Conservation (phyloP, 2,113 vertebrate genomes). For the Atherinomorus stipes region DNA sequence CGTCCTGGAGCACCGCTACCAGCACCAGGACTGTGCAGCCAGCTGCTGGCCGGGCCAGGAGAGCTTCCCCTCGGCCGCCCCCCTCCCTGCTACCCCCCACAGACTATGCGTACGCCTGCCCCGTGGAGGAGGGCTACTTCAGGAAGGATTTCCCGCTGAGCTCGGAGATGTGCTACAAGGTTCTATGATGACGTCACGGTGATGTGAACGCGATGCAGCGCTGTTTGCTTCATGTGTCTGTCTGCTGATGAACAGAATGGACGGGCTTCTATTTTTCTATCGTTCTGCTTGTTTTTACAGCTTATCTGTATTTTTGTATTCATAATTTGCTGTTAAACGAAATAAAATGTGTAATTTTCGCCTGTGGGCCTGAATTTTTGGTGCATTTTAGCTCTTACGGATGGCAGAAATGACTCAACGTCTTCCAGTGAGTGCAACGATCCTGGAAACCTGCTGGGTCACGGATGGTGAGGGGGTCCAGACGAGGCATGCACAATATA, state of each 20-base stretch:
- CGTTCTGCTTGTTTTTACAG: slow-evolving; percentile 13
- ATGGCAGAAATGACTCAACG: no score
- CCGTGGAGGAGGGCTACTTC: slow-evolving; percentile 80
- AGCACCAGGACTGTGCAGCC: slow-evolving; percentile 77
- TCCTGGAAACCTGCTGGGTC: no score
- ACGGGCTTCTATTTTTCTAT: slow-evolving; percentile 49
- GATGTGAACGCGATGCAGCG: no score
- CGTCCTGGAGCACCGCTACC: slow-evolving; percentile 78
- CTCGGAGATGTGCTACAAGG: slow-evolving; percentile 86
- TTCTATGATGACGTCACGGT: slow-evolving; percentile 86
- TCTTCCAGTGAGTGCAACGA: no score
- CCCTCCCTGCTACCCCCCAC: slow-evolving; percentile 70
- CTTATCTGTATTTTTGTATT: slow-evolving; percentile 67
- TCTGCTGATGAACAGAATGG: slow-evolving; percentile 36
- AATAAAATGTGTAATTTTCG: slow-evolving; percentile 46
- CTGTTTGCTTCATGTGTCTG: slow-evolving; percentile 17
- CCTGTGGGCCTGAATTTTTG: no score
- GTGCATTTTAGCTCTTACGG: no score
- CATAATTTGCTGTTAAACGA: slow-evolving; percentile 12
- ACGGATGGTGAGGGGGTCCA: no score
- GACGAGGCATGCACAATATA: no score
- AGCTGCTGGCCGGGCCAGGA: slow-evolving; percentile 63
- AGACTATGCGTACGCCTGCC: slow-evolving; percentile 80
- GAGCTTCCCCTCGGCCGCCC: slow-evolving; percentile 54
- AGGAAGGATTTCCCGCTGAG: slow-evolving; percentile 80